Evolutionary conservation across 1,140 invertebrate species (phyloP), one percentile per base, ranked within the genome.

Genomic region (Bombus polaris): DNA sequence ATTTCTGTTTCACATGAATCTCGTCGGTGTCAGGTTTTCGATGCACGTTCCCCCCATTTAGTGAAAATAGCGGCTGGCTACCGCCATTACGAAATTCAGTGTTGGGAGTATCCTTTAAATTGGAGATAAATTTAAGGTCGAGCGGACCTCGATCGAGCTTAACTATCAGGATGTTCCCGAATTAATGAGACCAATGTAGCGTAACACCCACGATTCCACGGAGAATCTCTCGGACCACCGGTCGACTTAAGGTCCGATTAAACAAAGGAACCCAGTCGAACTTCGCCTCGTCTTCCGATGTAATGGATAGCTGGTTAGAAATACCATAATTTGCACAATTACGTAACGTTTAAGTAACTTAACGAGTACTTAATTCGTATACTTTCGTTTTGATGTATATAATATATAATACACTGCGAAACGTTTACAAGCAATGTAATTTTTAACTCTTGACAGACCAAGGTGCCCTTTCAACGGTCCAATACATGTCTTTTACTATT

Each of bases 171-270:
- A 84, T 72, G 66, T 59, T 71, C 22, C 3, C 53, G 47, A 83
- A 79, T 79, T 79, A 84, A 84, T 59, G 68, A 37, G 65, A 37
- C 68, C 53, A 62, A 80, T 84, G 76, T 72, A 62, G 53, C 25
- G 66, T 62, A 79, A 37, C 83, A 18, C 9, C 68, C 18, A 32
- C 13, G 68, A 37, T 66, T 71, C 35, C 59, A 44, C 25, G 25
- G 42, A 47, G 80, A 65, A 65, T 32, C 47, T 35, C 37, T 35
- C 4, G 22, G 28, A 47, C 5, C 35, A n/a, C 13, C 1, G 53
- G 28, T 15, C 35, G 47, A 70, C n/a, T 77, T 70, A 72, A 15
- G 22, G 12, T 32, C 13, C 53, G 68, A 83, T 78, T 78, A 70
- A 47, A 22, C 13, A 13, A 42, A 28, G 47, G 12, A 68, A 57